Percentiles rank a stretch among this genome's conserved stretches.
Evolutionary conservation across 2,797 vertebrate species (phyloP).

Genomic region (Pteronotus mesoamericanus): DNA sequence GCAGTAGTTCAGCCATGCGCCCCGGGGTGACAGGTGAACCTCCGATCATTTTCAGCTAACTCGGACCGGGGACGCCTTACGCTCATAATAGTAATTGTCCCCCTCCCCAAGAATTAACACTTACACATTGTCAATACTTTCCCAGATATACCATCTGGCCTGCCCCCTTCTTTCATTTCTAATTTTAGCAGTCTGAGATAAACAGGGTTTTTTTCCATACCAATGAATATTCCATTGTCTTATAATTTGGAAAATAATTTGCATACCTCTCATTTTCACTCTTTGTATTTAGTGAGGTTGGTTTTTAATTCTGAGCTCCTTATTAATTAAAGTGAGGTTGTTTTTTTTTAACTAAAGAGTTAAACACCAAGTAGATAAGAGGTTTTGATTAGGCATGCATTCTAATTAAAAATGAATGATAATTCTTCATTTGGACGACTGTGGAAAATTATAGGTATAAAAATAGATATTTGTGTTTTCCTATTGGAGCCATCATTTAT

Average conservation of each 20-base stretch:
- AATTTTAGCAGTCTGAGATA: constrained; percentile 31
- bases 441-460: not conserved
- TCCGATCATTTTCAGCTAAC: not conserved
- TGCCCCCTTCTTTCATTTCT: not conserved
- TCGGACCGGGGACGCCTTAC: not conserved
- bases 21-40: not conserved
- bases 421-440: not conserved
- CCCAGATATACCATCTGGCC: not conserved
- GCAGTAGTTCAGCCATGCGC: not conserved
- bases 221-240: constrained; percentile 35
- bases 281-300: not conserved
- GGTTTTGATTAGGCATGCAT: constrained; percentile 28
- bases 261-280: not conserved
- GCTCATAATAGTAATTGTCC: not conserved
- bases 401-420: constrained; percentile 32
- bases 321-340: no score
- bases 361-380: not conserved
- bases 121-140: not conserved
- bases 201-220: not conserved
- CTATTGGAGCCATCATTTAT: not conserved
- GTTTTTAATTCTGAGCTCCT: constrained; percentile 34
- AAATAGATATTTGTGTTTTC: not conserved
- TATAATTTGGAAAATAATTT: constrained; percentile 41
- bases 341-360: no score
- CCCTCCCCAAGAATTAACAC: not conserved